A percentile compares a stretch with the other conserved stretches of the same genome.
Evolutionary conservation across 2,797 vertebrate species (phyloP).

Genomic region (Tenualosa thibaudeaui): DNA sequence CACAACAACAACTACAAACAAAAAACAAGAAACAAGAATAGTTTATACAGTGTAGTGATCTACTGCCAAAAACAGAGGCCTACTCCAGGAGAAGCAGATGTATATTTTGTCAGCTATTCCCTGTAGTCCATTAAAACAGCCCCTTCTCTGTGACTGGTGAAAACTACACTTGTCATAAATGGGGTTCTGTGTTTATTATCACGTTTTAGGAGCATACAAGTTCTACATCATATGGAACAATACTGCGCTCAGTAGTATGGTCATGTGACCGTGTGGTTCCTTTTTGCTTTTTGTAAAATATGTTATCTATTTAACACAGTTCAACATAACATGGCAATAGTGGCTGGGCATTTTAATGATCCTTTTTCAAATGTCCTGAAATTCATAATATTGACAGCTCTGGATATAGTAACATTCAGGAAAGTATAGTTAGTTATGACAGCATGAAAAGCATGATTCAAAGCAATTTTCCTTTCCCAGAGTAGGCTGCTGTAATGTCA

Average conservation of each 20-base stretch:
- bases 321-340: not conserved
- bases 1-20: too few species aligned
- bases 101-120: not conserved
- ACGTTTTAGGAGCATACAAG: not conserved
- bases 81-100: not conserved
- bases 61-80: constrained; percentile 1
- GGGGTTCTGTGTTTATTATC: not conserved
- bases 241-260: not conserved
- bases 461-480: not conserved
- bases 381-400: not conserved
- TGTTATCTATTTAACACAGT: not conserved
- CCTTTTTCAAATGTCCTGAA: not conserved
- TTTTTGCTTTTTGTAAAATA: not conserved
- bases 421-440: not conserved
- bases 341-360: not conserved
- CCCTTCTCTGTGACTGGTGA: not conserved
- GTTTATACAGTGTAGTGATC: not conserved
- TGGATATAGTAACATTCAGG: not conserved
- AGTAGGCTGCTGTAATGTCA: too few species aligned
- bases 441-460: not conserved
- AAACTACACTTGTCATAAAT: not conserved
- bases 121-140: not conserved
- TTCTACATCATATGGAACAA: not conserved
- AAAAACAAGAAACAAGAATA: not conserved
- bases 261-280: not conserved